Evolutionary conservation across 2,797 vertebrate genomes (phyloP), one percentile per base, ranked within the genome.

Genomic region (Gadopsis bispinosus): DNA sequence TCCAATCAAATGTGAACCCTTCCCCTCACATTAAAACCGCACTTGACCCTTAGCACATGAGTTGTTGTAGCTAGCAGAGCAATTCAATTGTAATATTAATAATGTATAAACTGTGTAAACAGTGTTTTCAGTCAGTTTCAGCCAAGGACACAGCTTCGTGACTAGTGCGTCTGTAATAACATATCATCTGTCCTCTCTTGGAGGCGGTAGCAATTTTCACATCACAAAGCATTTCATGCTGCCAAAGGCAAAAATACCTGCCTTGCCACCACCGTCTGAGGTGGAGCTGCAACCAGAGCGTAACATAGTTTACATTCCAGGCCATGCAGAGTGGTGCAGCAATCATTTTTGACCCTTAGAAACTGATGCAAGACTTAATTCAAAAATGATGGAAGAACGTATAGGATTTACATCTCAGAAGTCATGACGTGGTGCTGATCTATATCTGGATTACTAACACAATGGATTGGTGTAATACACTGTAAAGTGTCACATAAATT

Each of bases 161-260:
- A 45, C 48, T 72, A 47, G 43, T n/a, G 20, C 58, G 50, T 64
- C 66, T 85, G 35, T 68, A 65, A 80, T 77, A 79, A 77, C 71
- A 47, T 70, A 75, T 80, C 68, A 75, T 68, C 60, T 62, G 61
- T 67, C 55, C 55, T 75, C 65, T 68, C 39, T 79, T 35, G 66
- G 55, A 71, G 48, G n/a, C 22, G n/a, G 53, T n/a, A 75, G 70
- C 70, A 87, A 73, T 88, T 87, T 88, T 86, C 71, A 74, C 64
- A 83, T 86, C 65, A 81, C 59, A 86, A 81, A 83, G 51, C 26
- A 77, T 74, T 82, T 75, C 31, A 9, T 81, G 68, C 72, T 75
- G 73, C 80, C 58, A 66, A 68, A 70, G 67, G 81, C 72, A 76
- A 76, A 83, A 83, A 47, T 26, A 69, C 62, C 66, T 74, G 65